Base-by-base conservation (phyloP, 2,797 vertebrate genomes). In the Sebastes minor region DNA sequence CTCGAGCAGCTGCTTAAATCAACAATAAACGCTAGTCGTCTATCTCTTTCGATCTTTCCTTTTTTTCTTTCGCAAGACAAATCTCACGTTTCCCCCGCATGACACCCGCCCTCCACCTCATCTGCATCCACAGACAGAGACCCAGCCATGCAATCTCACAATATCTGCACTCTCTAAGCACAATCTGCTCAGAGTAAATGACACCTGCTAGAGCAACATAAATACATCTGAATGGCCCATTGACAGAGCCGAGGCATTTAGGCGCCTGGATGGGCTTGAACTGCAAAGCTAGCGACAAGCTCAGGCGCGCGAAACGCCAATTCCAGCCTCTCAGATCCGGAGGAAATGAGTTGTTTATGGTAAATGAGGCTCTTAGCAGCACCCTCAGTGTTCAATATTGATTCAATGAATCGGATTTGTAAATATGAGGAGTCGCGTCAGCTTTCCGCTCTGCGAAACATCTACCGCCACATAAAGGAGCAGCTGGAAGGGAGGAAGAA, bases 321-420 rank as follows among this genome's bases (percentile, higher is more conserved):
- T 90, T 93, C 78, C 86, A 74, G 68, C 82, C 68, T 77, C 74
- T 88, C 72, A 80, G 87, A 93, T 93, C 87, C 76, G 66, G 75
- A 81, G 89, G 94, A 95, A 94, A 95, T 94, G 74, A 93, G 92
- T 93, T 94, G 93, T 94, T 95, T 94, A 91, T 88, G 87, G 89
- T 90, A 94, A 94, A 95, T 90, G 92, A 89, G 88, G 68, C 89
- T 88, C 87, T 93, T 81, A 92, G 89, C 89, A 84, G 88, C 92
- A 82, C 87, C 84, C 59, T 71, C 88, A 65, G 88, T 90, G 92
- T 93, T 95, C 89, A 93, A 80, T 94, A 95, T 94, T 94, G 92
- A 94, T 92, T 95, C 89, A 93, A 91, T 93, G 90, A 94, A 92
- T 93, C 79, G 57, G 90, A 93, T 94, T 94, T 95, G 93, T 95